phyloP scores from a whole-genome alignment of 1,140 invertebrate species.

The Pissodes strobi region DNA sequence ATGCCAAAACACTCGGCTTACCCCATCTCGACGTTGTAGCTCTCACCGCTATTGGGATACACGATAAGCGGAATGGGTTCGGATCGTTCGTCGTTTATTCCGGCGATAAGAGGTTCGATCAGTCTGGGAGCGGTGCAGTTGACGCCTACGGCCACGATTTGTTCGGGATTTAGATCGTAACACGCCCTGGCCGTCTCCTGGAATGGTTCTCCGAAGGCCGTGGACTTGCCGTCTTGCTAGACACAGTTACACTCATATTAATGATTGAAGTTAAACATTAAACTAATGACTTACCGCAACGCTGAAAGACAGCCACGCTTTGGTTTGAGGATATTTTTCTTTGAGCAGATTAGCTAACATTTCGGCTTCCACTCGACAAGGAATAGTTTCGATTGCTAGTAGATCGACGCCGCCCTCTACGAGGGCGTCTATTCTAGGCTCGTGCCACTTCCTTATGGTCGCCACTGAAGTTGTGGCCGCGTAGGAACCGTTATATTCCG shows the following conservation, averaged over 20 bases:
- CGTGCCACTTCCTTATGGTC: conserved; percentile 80
- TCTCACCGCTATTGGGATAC: conserved; percentile 80
- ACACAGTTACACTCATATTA: not conserved
- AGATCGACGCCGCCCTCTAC: conserved; percentile 79
- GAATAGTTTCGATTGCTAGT: conserved; percentile 88
- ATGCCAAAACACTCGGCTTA: too few relatives aligned
- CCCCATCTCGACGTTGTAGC: conserved; percentile 65
- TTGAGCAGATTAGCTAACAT: conserved; percentile 76
- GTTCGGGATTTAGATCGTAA: conserved; percentile 66
- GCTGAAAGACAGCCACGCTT: conserved; percentile 85
- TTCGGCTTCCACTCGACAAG: conserved; percentile 78
- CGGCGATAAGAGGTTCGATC: conserved; percentile 62
- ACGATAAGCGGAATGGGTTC: conserved; percentile 68
- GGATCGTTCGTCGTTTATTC: conserved; percentile 60
- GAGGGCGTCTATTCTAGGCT: conserved; percentile 73
- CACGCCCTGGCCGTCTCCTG: conserved; percentile 61
- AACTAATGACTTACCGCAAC: conserved; percentile 67
- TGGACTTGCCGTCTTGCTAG: conserved; percentile 64
- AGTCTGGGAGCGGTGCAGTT: conserved; percentile 78
- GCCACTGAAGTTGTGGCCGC: conserved; percentile 67
- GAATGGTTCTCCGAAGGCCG: conserved; percentile 78
- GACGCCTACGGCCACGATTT: conserved; percentile 79
- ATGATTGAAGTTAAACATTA: too few relatives aligned
- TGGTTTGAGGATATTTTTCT: conserved; percentile 69
- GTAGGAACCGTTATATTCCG: conserved; percentile 88